Percentiles rank a stretch among this genome's conserved stretches.
Evolutionary conservation across 2,888 invertebrate genomes (phyloP).

Genomic region (Hecatera dysodea): DNA sequence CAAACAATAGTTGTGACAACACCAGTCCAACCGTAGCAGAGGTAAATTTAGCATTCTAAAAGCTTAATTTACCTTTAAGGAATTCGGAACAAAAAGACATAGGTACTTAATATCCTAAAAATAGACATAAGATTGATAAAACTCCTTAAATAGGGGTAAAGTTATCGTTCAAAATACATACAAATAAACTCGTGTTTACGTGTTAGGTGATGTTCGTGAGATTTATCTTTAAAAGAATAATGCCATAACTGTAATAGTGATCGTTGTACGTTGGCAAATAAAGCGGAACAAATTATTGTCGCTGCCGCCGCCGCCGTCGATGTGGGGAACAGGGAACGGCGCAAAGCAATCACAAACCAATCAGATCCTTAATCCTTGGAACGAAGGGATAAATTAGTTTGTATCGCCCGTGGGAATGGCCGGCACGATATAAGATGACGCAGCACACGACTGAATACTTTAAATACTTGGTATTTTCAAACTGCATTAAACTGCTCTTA

Average conservation of each 20-base stretch:
- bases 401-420: conserved; percentile 74
- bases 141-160: background rate
- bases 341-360: conserved; percentile 71
- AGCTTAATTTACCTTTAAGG: too few species aligned
- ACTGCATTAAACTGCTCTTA: conserved; percentile 47
- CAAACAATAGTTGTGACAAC: conserved; percentile 43
- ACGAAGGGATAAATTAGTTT: conserved; percentile 66
- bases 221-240: conserved; percentile 63
- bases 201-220: conserved; percentile 26
- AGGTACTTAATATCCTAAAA: background rate
- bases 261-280: conserved; percentile 77
- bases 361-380: conserved; percentile 66
- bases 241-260: conserved; percentile 66
- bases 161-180: conserved; percentile 24
- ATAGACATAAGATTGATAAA: background rate
- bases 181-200: conserved; percentile 33
- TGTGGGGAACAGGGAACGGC: conserved; percentile 62
- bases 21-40: conserved; percentile 26
- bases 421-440: conserved; percentile 70
- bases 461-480: conserved; percentile 65
- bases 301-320: conserved; percentile 67
- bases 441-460: conserved; percentile 69
- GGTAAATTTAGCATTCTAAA: conserved; percentile 20
- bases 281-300: conserved; percentile 79
- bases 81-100: background rate